These are phyloP conservation scores for Epinephelus fuscoguttatus DNA, from an alignment of 2,113 vertebrate species.

Conservation along the genomic window DNA sequence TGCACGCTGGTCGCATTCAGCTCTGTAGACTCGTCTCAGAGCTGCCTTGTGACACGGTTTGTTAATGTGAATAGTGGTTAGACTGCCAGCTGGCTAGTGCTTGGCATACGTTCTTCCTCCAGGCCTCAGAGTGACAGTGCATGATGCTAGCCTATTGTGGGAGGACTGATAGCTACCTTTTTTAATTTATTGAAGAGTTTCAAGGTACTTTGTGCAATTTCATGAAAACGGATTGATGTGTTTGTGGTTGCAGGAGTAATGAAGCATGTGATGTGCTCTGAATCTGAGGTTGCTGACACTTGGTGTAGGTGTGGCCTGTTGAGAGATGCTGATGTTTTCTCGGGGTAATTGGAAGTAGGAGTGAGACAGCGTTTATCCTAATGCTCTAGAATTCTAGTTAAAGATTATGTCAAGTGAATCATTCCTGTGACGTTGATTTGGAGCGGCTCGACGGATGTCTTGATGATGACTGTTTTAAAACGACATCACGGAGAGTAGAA, in stretches of 20 bases:
- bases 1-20: conserved; percentile 23
- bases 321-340: conserved; percentile 38
- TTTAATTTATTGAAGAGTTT: conserved; percentile 32
- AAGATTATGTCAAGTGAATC: conserved; percentile 2
- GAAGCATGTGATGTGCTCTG: conserved; percentile 18
- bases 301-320: conserved; percentile 29
- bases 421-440: conserved; percentile 12
- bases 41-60: conserved; percentile 46
- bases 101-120: conserved; percentile 29
- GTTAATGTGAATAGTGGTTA: conserved; percentile 50
- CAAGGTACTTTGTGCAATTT: conserved; percentile 31
- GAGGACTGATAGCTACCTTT: conserved; percentile 45
- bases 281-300: conserved; percentile 35
- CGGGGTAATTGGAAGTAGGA: conserved; percentile 32
- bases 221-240: conserved; percentile 35
- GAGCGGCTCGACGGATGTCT: neutral
- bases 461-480: conserved; percentile 17
- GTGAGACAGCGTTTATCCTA: conserved; percentile 10
- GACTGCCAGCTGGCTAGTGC: conserved; percentile 56
- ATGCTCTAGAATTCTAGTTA: neutral
- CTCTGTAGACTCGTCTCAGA: conserved; percentile 26
- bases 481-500: conserved; percentile 1
- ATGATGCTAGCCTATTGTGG: conserved; percentile 37
- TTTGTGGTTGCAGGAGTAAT: conserved; percentile 20
- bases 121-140: conserved; percentile 58